Base-by-base conservation (phyloP, 2,888 invertebrate species). In the Odontothrips loti region DNA sequence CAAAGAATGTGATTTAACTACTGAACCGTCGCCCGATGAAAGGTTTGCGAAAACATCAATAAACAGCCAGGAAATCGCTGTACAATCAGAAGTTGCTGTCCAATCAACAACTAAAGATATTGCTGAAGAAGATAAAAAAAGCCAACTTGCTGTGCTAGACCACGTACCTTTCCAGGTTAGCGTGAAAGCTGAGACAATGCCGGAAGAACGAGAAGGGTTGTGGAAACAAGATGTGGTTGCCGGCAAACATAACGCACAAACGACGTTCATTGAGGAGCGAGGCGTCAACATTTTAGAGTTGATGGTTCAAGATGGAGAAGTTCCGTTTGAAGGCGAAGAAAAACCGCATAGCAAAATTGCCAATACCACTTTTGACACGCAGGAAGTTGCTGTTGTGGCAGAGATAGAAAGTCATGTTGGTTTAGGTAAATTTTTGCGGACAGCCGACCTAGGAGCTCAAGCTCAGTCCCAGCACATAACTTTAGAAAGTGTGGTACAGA, bases 51-150 rank as follows among this genome's bases (percentile, higher is more conserved):
- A 85, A 47, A 80, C 83, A 27, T 86, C 86, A 17, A 84, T 90
- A 51, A 87, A 87, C 75, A 87, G 88, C 9, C 89, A 88, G 84
- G 87, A 87, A 82, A 88, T 89, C 27, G 88, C 89, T 4, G 85
- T 88, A 23, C 88, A 89, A 84, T 87, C 87, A 47, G 88, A 90
- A 87, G 88, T 88, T 3, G 86, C 89, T 83, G 85, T 88, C 34
- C 88, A 85, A 81, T 85, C 81, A 23, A 83, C 81, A 81, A 82
- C 82, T 51, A 82, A 82, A 51, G 83, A 87, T 12, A 84, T 87
- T n/a, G 80, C 82, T 80, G 82, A 85, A 78, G 81, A 48, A 2
- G 83, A 85, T 82, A 86, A 86, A 12, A 85, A 85, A 79, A 82
- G 84, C 4, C 87, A 86, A 58, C 86, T 86, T 82, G 87, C 88